phyloP scores from a whole-genome alignment of 2,888 invertebrate species.

The Ophion ellenae region DNA sequence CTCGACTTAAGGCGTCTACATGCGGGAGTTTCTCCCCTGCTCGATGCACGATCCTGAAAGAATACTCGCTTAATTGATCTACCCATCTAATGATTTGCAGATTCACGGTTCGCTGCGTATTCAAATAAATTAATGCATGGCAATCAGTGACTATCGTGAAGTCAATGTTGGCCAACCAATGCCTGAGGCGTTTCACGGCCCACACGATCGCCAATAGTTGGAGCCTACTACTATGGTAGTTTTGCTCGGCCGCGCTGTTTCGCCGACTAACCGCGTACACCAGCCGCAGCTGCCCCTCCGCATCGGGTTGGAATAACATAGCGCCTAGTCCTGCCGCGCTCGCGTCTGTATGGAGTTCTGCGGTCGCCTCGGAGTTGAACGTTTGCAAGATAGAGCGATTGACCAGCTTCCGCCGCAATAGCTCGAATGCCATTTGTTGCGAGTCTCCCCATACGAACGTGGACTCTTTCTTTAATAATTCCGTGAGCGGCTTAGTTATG shows the following conservation, averaged over 20 bases:
- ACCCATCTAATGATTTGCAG: constrained; percentile 34
- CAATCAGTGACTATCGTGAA: constrained; percentile 57
- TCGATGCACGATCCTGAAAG: constrained; percentile 66
- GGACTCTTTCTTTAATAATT: neutral
- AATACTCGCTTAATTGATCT: constrained; percentile 28
- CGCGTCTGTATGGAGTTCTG: constrained; percentile 48
- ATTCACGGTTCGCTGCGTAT: constrained; percentile 21
- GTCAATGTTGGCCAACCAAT: neutral
- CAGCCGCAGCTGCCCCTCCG: constrained; percentile 44
- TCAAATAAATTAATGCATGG: constrained; percentile 20
- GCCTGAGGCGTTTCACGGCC: constrained; percentile 23
- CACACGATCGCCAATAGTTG: constrained; percentile 48
- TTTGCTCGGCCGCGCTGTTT: constrained; percentile 67
- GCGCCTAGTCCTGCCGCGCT: neutral
- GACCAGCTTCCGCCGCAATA: constrained; percentile 19
- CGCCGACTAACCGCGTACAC: constrained; percentile 71
- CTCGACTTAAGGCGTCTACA: constrained; percentile 67
- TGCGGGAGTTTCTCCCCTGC: constrained; percentile 66
- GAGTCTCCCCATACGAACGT: constrained; percentile 35
- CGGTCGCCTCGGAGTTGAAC: constrained; percentile 44
- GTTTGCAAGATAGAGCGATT: constrained; percentile 27
- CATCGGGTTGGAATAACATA: constrained; percentile 60
- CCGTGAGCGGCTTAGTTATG: neutral
- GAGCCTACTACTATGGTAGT: constrained; percentile 69
- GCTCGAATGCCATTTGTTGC: constrained; percentile 42